Base-by-base conservation (phyloP, 2,888 invertebrate species). In the Xestia ashworthii region DNA sequence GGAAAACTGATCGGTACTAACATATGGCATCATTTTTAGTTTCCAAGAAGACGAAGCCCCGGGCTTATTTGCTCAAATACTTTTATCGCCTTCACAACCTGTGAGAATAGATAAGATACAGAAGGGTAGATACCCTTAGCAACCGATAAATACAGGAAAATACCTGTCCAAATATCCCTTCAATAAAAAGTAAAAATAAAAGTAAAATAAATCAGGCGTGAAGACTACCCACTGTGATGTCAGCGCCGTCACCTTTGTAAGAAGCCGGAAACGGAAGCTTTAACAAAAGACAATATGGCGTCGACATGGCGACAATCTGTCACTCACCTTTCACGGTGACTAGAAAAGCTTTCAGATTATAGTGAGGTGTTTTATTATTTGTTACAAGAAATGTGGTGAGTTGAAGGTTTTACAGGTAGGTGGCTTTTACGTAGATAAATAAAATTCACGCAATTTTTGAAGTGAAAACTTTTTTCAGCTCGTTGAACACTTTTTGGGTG, bases 221-320 rank as follows among this genome's bases (percentile, higher is more conserved):
- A 68, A 62, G 25, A 58, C 83, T 5, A 38, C 71, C 79, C 55
- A 62, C 78, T 25, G 55, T 5, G 69, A 62, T 71, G 81, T 55
- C 81, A 82, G 22, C 6, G 76, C 66, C 67, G 81, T 55, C 81
- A 82, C 71, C 53, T 74, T 64, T 76, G 69, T 53, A 38, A 69
- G 65, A 58, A 62, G 55, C 55, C 76, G 82, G 82, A 82, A 85
- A 62, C 76, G 82, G 85, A 82, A 85, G 65, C 69, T 69, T 22
- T 69, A 65, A 76, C 81, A 82, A 72, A 72, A 80, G 81, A 72
- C 85, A 82, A 76, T 62, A 85, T 48, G 76, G 81, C 85, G 71
- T 46, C 82, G 53, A 38, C 65, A 50, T 72, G 76, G 75, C 82
- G 65, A 55, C 81, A 41, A 74, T 82, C 58, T 68, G 81, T 80